Percentiles rank a stretch among this genome's conserved stretches.
phyloP scores from a whole-genome alignment of 2,113 vertebrate species.

The Siniperca knerii region DNA sequence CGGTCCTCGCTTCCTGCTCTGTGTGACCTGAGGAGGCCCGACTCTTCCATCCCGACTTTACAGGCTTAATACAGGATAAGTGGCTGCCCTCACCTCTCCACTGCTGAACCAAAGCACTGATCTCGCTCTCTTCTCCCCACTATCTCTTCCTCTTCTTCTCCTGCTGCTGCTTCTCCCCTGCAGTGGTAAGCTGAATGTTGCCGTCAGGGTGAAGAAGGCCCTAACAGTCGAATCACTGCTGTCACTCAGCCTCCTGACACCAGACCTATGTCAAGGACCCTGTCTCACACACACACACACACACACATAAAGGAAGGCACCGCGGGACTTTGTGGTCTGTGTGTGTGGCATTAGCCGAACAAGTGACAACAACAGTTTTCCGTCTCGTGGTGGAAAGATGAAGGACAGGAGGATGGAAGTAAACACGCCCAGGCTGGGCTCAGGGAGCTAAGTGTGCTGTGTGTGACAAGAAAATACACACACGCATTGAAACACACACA shows the following conservation, averaged over 20 bases:
- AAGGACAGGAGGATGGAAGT: conserved; percentile 46
- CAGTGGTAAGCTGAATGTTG: conserved; percentile 37
- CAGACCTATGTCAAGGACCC: conserved; percentile 61
- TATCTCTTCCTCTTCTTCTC: conserved; percentile 4
- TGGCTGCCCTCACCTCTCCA: conserved; percentile 46
- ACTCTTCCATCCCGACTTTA: conserved; percentile 11
- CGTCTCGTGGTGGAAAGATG: conserved; percentile 53
- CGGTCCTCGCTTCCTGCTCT: conserved; percentile 4
- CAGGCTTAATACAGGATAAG: conserved; percentile 41
- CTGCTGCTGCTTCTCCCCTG: conserved; percentile 25
- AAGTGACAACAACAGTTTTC: conserved; percentile 68
- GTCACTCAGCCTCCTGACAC: conserved; percentile 58
- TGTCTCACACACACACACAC: conserved; percentile 36
- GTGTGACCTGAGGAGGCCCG: conserved; percentile 30
- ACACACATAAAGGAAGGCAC: conserved; percentile 11
- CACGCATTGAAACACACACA: background rate
- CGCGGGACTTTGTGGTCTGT: conserved; percentile 27
- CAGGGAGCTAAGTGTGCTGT: conserved; percentile 39
- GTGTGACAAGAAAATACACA: background rate
- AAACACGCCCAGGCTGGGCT: conserved; percentile 51
- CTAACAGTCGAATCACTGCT: conserved; percentile 45
- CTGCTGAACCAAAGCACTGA: conserved; percentile 22
- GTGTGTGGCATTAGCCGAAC: conserved; percentile 58
- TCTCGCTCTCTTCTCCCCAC: background rate
- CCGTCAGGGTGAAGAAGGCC: conserved; percentile 36